Evolutionary conservation across 2,888 invertebrate genomes (phyloP), one percentile per base, ranked within the genome.

Genomic region (Epicampocera succincta): DNA sequence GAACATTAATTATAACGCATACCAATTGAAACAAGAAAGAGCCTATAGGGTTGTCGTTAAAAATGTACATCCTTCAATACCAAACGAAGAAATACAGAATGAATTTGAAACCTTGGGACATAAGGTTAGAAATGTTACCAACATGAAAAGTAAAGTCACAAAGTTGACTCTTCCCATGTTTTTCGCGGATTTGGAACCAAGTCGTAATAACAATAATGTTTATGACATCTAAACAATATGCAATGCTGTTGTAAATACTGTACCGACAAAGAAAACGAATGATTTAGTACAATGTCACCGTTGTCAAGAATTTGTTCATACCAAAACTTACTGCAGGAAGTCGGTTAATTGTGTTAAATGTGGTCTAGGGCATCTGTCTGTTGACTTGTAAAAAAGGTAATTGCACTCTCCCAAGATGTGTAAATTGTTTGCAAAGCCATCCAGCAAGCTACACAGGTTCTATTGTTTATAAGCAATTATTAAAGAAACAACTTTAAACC

Each of bases 101-200:
- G 52, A 4, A 2, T 3, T 52, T 2, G 19, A 21, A 52, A 3
- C 1, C 3, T 21, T 21, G 9, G 76, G 69, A 3, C 60, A 73
- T 21, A 76, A 9, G 4, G 74, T 78, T 4, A 25, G 68, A 33
- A 66, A 72, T 17, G 66, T 42, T 13, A 33, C 63, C 0, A 80
- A 83, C 19, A 38, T 56, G 15, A 40, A 15, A 17, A 46, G 56
- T 29, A 68, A 54, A 61, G 42, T 19, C 11, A 58, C 48, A 13
- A 73, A 80, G n/a, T 44, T 29, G 15, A 61, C 76, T 11, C 66
- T 83, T 69, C 56, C 56, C 1, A 73, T 83, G 42, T 78, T 74
- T 29, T 80, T 71, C 38, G 80, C 50, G 8, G 77, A 75, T 21
- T 42, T 78, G 17, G 74, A 80, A 33, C 74, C 83, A 1, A 46